These are phyloP conservation scores for Tenualosa thibaudeaui DNA, from an alignment of 2,797 vertebrate genomes.

Conservation along the genomic window DNA sequence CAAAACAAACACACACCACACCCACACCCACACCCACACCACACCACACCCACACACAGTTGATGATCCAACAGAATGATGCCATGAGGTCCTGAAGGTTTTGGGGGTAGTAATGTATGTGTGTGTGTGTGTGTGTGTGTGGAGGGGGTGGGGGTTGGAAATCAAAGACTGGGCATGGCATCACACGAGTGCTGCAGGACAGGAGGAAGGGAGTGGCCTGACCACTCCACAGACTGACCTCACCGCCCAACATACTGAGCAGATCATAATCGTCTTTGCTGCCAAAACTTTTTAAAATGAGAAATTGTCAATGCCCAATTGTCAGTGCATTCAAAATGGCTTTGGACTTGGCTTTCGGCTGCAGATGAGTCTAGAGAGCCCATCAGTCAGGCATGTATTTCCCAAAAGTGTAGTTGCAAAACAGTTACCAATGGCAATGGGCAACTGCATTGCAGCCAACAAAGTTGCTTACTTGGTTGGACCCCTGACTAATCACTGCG, in stretches of 20 bases:
- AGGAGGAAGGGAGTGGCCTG: neutral
- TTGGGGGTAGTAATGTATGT: too few species aligned
- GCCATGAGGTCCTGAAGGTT: neutral
- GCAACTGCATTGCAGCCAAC: too few species aligned
- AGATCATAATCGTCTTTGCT: neutral
- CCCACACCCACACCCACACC: too few species aligned
- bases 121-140: too few species aligned
- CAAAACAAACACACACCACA: constrained; percentile 27
- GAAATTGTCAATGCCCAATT: neutral
- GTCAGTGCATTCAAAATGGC: neutral
- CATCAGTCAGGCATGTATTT: neutral
- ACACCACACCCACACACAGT: constrained; percentile 8
- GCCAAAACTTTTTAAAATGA: neutral
- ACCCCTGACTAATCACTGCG: neutral
- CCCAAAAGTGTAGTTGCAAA: too few species aligned
- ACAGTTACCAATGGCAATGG: too few species aligned
- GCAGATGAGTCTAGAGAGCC: neutral
- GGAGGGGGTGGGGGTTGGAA: too few species aligned
- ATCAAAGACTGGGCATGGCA: neutral
- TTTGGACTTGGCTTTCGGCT: neutral
- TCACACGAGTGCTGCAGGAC: neutral
- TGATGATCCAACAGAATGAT: neutral
- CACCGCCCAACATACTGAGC: neutral
- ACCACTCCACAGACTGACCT: neutral
- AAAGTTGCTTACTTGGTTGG: too few species aligned